Base-by-base conservation (phyloP, 1,140 invertebrate genomes). In the Ceratina australensis region DNA sequence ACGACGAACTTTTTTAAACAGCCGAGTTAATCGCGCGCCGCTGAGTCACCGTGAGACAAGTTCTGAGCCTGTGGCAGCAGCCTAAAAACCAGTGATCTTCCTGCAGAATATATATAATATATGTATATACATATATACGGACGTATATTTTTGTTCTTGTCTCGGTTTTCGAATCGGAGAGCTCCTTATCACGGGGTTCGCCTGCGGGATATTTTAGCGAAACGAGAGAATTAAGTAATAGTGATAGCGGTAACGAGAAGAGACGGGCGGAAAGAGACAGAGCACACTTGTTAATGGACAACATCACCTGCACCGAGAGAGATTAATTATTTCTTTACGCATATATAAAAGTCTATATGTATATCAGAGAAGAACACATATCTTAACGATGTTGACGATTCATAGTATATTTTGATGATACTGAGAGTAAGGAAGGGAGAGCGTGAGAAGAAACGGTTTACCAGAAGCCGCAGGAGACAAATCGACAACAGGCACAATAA, bases 321-420 rank as follows among this genome's bases (percentile, higher is more conserved):
- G 68, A 71, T 71, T 71, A 47, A 71, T 59, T 71, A 71, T 71
- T 59, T 71, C 52, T 64, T 22, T 71, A 59, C 22, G 16, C 42
- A 26, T 71, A 59, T 13, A 71, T 18, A 67, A 57, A 54, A 82
- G 78, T 83, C 85, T 78, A 83, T 84, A 75, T 85, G 76, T 86
- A 83, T 26, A 61, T 60, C 47, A 64, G 67, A 59, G 54, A 74
- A 47, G 82, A 74, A 80, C 72, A 86, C 79, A 88, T 87, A 87
- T 84, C 85, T 80, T 84, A 85, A 79, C 13, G 68, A 83, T 79
- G 86, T 89, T 88, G 83, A 86, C 61, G 72, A 89, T 89, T 88
- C 76, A 89, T 80, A 89, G 86, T 89, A 88, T 89, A 89, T 89
- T 88, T 88, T 88, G 78, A 52, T 84, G 73, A 85, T 84, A 84